Conservation (phyloP, 2,888 invertebrate genomes). For the Cheilosia pagana region DNA sequence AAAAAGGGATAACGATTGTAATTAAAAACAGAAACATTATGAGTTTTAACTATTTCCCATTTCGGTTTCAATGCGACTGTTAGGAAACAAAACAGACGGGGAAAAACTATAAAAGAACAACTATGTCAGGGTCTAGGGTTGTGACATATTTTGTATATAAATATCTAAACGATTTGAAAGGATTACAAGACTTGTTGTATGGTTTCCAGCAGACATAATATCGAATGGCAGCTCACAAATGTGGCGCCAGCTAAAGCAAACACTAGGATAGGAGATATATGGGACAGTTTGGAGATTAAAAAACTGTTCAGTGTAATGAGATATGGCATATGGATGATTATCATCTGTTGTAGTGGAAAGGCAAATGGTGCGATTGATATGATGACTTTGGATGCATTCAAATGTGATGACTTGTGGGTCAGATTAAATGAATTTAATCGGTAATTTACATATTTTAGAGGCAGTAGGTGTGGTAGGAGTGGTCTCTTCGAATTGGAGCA, state of each 20-base stretch:
- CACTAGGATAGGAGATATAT: constrained; percentile 10
- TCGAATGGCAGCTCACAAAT: constrained; percentile 13
- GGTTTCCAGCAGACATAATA: neutral
- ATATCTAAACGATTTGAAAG: constrained; percentile 12
- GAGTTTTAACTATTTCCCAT: constrained; percentile 5
- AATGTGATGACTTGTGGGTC: neutral
- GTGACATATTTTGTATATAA: constrained; percentile 43
- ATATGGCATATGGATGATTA: constrained; percentile 18
- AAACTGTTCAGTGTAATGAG: constrained; percentile 10
- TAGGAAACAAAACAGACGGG: constrained; percentile 5
- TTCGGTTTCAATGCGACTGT: neutral
- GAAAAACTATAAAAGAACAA: neutral
- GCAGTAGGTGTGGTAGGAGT: no score
- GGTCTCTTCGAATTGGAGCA: no score
- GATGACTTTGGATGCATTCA: neutral
- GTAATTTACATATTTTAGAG: neutral
- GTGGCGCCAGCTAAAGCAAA: constrained; percentile 62
- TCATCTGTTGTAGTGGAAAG: neutral
- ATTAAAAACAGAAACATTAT: constrained; percentile 11
- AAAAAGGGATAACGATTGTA: constrained; percentile 37
- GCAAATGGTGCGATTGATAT: neutral
- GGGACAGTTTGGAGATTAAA: constrained; percentile 30
- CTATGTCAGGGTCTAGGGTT: constrained; percentile 23
- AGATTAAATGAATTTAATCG: neutral
- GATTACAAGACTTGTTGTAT: constrained; percentile 16